Conservation (phyloP, 92 coral and sea anemone genomes). For the Ricordea florida region DNA sequence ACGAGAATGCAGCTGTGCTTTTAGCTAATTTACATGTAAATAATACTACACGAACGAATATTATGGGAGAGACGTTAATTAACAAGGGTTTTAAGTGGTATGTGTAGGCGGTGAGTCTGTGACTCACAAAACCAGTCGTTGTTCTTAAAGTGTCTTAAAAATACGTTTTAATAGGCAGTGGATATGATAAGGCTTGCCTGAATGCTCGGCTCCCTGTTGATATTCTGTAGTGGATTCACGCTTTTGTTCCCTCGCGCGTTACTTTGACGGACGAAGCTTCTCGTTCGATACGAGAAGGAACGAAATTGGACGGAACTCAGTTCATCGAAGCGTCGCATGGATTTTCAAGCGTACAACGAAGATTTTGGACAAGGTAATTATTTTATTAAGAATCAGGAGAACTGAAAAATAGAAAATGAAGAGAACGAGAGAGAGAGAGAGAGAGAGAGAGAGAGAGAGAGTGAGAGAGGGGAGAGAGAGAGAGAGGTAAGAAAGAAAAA, state of each 20-base stretch:
- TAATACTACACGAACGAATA: conserved; percentile 35
- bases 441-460: too few species aligned
- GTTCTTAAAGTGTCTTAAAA: conserved; percentile 28
- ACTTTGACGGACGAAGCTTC: not conserved
- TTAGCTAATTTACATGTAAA: conserved; percentile 44
- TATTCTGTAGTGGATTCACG: not conserved
- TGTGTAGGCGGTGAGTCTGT: conserved; percentile 40
- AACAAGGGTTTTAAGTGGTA: conserved; percentile 46
- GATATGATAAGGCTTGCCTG: conserved; percentile 17
- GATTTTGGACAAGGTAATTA: too few species aligned
- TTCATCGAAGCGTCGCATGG: too few species aligned
- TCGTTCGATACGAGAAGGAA: too few species aligned
- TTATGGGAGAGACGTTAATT: conserved; percentile 42
- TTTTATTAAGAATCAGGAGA: too few species aligned
- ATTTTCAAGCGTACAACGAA: too few species aligned
- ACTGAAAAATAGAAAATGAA: too few species aligned
- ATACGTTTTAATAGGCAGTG: conserved; percentile 6
- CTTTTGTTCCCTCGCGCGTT: not conserved
- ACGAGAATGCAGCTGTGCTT: too few species aligned
- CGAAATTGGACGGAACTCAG: too few species aligned
- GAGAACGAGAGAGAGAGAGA: too few species aligned
- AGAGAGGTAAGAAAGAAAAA: too few species aligned
- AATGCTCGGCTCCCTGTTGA: not conserved
- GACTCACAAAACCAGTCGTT: conserved; percentile 31
- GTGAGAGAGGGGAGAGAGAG: too few species aligned